A percentile compares a stretch with the other conserved stretches of the same genome.
Conservation (phyloP, 2,888 invertebrate species). For the Boloria euphrosyne region DNA sequence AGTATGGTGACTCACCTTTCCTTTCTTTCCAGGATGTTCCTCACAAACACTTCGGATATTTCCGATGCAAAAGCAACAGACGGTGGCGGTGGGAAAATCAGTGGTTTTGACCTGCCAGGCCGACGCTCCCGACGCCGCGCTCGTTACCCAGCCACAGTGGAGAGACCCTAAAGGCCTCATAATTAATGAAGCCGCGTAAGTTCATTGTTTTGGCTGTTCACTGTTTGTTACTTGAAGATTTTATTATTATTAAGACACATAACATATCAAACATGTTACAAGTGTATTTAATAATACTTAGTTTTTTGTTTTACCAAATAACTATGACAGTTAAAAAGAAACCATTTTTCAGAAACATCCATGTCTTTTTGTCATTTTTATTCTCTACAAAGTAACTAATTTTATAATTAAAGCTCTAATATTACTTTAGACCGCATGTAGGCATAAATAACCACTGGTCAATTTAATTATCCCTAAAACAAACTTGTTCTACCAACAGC, state of each 20-base stretch:
- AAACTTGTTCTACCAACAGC: constrained; percentile 47
- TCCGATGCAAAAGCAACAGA: constrained; percentile 86
- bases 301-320: too few relatives aligned
- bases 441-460: neutral
- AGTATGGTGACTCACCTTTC: too few relatives aligned
- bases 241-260: too few relatives aligned
- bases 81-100: constrained; percentile 88
- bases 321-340: too few relatives aligned
- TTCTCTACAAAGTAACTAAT: too few relatives aligned
- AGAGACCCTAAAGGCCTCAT: constrained; percentile 86
- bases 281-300: too few relatives aligned
- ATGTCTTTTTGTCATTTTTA: too few relatives aligned
- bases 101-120: constrained; percentile 91
- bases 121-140: constrained; percentile 84
- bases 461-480: constrained; percentile 4
- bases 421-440: too few relatives aligned
- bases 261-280: too few relatives aligned
- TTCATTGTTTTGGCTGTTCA: constrained; percentile 42
- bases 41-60: constrained; percentile 85
- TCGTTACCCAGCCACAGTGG: constrained; percentile 91
- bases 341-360: too few relatives aligned
- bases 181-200: constrained; percentile 87
- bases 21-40: constrained; percentile 62
- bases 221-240: too few relatives aligned
- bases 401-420: too few relatives aligned